These are phyloP conservation scores for Danio albolineatus DNA, from an alignment of 2,797 vertebrate genomes.

Conservation along the genomic window DNA sequence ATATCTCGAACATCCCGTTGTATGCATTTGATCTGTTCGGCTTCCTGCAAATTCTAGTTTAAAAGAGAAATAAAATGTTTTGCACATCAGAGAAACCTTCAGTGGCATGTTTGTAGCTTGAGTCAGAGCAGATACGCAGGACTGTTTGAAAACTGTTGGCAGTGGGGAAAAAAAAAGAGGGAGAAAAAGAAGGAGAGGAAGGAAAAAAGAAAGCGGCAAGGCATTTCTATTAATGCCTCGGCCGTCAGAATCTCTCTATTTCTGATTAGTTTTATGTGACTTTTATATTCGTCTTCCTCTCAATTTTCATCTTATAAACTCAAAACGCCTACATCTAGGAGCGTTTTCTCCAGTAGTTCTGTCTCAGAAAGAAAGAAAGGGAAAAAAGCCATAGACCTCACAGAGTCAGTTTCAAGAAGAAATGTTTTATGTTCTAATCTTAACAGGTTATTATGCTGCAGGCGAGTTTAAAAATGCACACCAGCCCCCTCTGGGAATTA, in stretches of 20 bases:
- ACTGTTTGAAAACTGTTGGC: constrained; percentile 59
- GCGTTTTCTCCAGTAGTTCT: background rate
- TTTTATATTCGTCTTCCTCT: constrained; percentile 48
- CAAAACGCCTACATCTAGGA: constrained; percentile 17
- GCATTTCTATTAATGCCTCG: constrained; percentile 53
- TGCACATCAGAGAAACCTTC: constrained; percentile 54
- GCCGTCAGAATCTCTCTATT: constrained; percentile 52
- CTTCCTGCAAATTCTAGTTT: constrained; percentile 31
- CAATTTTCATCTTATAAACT: constrained; percentile 45
- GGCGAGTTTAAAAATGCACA: constrained; percentile 12
- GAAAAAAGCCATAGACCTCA: background rate
- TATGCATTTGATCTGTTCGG: constrained; percentile 48
- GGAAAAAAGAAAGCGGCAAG: constrained; percentile 14
- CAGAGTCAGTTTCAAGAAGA: background rate
- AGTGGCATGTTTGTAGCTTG: constrained; percentile 45
- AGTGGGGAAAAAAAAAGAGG: constrained; percentile 40
- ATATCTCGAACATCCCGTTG: constrained; percentile 34
- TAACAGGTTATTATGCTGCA: constrained; percentile 11
- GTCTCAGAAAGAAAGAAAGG: background rate
- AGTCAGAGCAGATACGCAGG: constrained; percentile 59
- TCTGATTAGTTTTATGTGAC: constrained; percentile 65
- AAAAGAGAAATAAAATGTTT: constrained; percentile 57
- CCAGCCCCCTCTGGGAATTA: constrained; percentile 24
- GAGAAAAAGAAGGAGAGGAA: background rate
- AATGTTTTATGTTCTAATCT: constrained; percentile 1